Percentiles rank a stretch among this genome's conserved stretches.
Conservation (phyloP, 2,888 invertebrate genomes). For the Megamerina dolium region DNA sequence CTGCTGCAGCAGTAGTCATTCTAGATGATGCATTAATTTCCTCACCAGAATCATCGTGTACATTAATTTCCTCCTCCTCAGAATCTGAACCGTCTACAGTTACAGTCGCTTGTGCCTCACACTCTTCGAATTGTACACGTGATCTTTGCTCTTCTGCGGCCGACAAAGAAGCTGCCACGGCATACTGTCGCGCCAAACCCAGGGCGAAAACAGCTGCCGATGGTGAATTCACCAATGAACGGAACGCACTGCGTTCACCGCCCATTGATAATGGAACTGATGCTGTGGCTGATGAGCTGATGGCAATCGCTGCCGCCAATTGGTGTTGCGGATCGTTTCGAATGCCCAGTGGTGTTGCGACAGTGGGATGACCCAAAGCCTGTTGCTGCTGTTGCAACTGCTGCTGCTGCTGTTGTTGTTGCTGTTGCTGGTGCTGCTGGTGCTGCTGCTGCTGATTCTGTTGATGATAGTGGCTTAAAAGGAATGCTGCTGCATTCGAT, state of each 20-base stretch:
- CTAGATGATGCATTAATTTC: constrained; percentile 24
- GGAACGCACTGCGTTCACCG: constrained; percentile 85
- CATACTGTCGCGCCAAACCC: constrained; percentile 44
- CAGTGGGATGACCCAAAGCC: constrained; percentile 18
- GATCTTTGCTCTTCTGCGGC: constrained; percentile 42
- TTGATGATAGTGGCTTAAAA: constrained; percentile 40
- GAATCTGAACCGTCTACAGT: constrained; percentile 43
- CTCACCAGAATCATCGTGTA: constrained; percentile 60
- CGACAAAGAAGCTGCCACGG: constrained; percentile 43
- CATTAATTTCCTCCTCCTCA: constrained; percentile 73
- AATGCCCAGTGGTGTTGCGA: constrained; percentile 2
- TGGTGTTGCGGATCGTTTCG: constrained; percentile 22
- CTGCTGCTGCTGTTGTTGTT: constrained; percentile 28
- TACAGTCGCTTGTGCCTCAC: constrained; percentile 25
- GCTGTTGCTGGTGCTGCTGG: constrained; percentile 45
- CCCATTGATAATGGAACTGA: constrained; percentile 61
- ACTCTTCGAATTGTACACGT: constrained; percentile 14
- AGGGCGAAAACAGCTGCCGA: constrained; percentile 56
- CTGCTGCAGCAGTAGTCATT: constrained; percentile 4
- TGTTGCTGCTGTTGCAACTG: constrained; percentile 26
- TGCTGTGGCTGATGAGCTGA: constrained; percentile 34
- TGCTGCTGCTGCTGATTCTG: constrained; percentile 50
- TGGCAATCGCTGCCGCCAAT: constrained; percentile 26
- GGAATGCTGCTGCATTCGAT: constrained; percentile 34
- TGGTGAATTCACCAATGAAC: constrained; percentile 63